A percentile compares a stretch with the other conserved stretches of the same genome.
Evolutionary conservation across 2,797 vertebrate genomes (phyloP).

Genomic region (Coccyzus lansbergi): DNA sequence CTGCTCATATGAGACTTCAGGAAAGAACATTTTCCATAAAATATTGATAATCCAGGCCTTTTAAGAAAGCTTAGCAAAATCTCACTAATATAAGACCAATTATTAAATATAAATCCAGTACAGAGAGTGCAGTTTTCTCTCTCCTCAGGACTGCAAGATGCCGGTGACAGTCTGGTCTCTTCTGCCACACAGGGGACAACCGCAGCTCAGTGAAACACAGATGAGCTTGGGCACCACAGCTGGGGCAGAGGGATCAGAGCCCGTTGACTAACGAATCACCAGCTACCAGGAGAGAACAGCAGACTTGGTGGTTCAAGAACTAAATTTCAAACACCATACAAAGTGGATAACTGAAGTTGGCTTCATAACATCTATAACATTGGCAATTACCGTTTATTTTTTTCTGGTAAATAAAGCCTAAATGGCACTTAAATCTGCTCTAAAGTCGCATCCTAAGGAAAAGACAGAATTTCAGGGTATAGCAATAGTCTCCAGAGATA

Average conservation of each 20-base stretch:
- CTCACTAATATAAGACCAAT: background rate
- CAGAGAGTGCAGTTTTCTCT: background rate
- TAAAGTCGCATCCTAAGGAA: background rate
- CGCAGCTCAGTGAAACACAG: background rate
- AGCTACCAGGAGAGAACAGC: background rate
- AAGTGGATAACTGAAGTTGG: background rate
- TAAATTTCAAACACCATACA: background rate
- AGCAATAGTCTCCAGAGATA: background rate
- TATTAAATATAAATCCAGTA: background rate
- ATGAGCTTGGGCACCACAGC: background rate
- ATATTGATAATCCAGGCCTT: background rate
- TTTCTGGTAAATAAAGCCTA: background rate
- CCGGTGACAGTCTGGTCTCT: background rate
- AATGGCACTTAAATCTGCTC: background rate
- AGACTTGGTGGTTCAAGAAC: background rate
- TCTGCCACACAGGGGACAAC: background rate
- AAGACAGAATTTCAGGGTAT: background rate
- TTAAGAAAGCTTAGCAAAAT: background rate
- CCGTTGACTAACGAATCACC: background rate
- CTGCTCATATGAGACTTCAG: background rate
- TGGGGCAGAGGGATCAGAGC: background rate
- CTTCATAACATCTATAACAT: background rate
- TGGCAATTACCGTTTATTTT: background rate
- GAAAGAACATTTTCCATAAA: conserved; percentile 11
- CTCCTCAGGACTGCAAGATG: background rate